Conservation (phyloP, 2,797 vertebrate species). For the Leptoclinus maculatus region DNA sequence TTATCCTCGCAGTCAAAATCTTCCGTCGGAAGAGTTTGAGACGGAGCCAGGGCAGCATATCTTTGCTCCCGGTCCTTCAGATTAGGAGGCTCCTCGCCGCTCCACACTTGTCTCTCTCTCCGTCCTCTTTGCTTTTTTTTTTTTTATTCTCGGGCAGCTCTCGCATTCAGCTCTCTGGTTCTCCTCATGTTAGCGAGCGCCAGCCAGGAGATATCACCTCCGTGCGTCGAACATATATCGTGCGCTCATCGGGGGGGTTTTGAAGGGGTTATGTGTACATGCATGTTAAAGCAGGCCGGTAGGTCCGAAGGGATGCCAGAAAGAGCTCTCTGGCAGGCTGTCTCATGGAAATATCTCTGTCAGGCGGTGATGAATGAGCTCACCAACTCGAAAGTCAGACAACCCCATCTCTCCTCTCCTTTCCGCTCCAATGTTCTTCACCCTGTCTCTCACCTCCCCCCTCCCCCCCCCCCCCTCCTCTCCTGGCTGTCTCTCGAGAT, state of each 20-base stretch:
- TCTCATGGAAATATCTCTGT: slow-evolving; percentile 70
- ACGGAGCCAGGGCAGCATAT: slow-evolving; percentile 32
- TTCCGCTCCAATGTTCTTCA: slow-evolving; percentile 53
- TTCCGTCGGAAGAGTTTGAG: slow-evolving; percentile 50
- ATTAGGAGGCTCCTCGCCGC: slow-evolving; percentile 47
- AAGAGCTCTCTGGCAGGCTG: slow-evolving; percentile 50
- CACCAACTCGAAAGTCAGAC: slow-evolving; percentile 64
- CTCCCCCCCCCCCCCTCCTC: neutral
- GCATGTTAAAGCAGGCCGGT: slow-evolving; percentile 39
- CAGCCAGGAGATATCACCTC: slow-evolving; percentile 24
- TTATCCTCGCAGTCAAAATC: slow-evolving; percentile 60
- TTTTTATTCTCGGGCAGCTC: slow-evolving; percentile 14
- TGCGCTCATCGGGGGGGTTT: neutral
- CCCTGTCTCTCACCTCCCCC: slow-evolving; percentile 45
- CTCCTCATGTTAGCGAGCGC: neutral
- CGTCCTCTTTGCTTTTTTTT: neutral
- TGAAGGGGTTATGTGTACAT: slow-evolving; percentile 39
- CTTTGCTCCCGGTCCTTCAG: slow-evolving; percentile 39
- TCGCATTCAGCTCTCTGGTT: neutral
- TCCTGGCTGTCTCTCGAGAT: slow-evolving; percentile 48
- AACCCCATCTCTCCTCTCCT: slow-evolving; percentile 46
- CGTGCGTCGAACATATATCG: neutral
- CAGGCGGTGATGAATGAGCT: slow-evolving; percentile 71
- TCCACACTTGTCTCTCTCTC: neutral
- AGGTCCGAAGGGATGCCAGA: slow-evolving; percentile 53